Percentiles rank a stretch among this genome's conserved stretches.
phyloP scores from a whole-genome alignment of 2,888 invertebrate genomes.

The Synergus laeviventris region DNA sequence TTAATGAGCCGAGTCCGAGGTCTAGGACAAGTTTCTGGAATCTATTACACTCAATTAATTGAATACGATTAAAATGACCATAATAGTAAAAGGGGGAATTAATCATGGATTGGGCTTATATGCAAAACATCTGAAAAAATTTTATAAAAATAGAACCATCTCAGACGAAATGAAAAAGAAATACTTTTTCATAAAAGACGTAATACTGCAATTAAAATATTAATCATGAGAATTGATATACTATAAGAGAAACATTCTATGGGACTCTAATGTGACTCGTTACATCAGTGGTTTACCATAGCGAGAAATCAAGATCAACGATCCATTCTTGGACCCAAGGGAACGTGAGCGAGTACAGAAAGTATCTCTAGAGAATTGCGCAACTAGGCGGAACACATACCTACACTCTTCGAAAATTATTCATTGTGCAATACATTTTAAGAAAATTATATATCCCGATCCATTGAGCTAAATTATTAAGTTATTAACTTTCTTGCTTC shows the following conservation, averaged over 20 bases:
- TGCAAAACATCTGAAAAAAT: background rate
- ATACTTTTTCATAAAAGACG: background rate
- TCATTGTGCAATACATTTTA: background rate
- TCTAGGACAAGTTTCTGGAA: constrained; percentile 1
- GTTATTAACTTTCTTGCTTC: background rate
- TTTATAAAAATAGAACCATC: background rate
- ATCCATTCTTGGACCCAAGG: constrained; percentile 35
- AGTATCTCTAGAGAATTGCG: constrained; percentile 15
- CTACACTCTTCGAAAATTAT: constrained; percentile 27
- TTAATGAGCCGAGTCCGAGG: background rate
- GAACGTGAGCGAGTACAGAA: constrained; percentile 15
- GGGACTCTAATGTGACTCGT: constrained; percentile 3
- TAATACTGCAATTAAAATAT: background rate
- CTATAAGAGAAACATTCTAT: background rate
- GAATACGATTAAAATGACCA: constrained; percentile 15
- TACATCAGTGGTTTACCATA: constrained; percentile 42
- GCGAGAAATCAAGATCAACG: constrained; percentile 52
- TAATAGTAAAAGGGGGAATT: background rate
- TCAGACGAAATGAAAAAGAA: background rate
- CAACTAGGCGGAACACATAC: constrained; percentile 26
- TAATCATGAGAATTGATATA: background rate
- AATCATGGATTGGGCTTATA: background rate
- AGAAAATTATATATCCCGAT: background rate
- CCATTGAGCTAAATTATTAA: background rate
- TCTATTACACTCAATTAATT: background rate